Evolutionary conservation across 2,888 invertebrate genomes (phyloP).

Genomic region (Arrhopalites spinosus): DNA sequence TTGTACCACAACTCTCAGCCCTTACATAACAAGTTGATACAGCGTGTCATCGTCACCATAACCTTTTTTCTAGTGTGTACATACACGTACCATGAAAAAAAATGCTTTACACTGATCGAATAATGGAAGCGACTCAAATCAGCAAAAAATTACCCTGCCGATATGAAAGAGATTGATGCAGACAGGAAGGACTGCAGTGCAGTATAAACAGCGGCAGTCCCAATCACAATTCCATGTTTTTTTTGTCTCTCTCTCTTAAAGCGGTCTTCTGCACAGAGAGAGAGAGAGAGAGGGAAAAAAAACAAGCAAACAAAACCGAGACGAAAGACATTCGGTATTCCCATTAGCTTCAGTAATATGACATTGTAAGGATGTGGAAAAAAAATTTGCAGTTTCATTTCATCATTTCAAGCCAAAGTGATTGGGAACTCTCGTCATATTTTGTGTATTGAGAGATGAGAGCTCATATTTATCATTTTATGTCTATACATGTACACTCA

Average conservation of each 20-base stretch:
- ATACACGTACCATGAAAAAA: neutral
- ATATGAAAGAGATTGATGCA: constrained; percentile 35
- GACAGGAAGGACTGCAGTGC: constrained; percentile 29
- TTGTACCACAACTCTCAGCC: neutral
- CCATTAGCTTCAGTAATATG: constrained; percentile 32
- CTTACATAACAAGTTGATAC: neutral
- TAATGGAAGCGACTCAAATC: constrained; percentile 35
- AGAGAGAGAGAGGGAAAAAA: neutral
- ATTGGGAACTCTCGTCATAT: neutral
- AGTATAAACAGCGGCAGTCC: constrained; percentile 1
- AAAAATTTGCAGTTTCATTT: constrained; percentile 18
- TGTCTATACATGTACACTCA: too few species aligned
- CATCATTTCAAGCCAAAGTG: constrained; percentile 5
- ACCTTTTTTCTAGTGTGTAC: neutral
- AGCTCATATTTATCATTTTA: too few species aligned
- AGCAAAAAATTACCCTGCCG: constrained; percentile 39
- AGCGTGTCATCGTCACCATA: constrained; percentile 10
- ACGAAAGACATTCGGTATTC: constrained; percentile 28
- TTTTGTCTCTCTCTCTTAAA: neutral
- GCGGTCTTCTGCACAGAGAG: neutral
- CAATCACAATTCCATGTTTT: constrained; percentile 19
- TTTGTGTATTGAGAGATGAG: too few species aligned
- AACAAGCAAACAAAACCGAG: constrained; percentile 14
- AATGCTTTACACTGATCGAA: constrained; percentile 18
- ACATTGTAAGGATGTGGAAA: constrained; percentile 22